Conservation (phyloP, 2,888 invertebrate genomes). For the Cenopis cana region DNA sequence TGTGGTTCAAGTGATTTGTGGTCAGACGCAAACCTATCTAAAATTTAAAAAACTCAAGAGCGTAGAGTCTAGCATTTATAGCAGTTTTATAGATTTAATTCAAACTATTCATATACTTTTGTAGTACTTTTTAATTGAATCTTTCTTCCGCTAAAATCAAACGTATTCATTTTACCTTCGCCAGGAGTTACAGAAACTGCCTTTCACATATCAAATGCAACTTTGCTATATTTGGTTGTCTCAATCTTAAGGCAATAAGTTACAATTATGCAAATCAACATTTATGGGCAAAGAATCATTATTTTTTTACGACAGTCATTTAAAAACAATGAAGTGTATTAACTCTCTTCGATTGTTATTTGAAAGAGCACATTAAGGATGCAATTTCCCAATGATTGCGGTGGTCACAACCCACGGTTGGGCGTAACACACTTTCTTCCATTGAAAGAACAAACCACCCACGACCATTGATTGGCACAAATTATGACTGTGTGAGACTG, state of each 20-base stretch:
- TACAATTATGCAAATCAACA: conserved; percentile 7
- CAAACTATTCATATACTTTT: too few species aligned
- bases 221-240: not conserved
- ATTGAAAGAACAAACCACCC: conserved; percentile 75
- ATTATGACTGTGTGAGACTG: conserved; percentile 43
- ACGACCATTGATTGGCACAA: conserved; percentile 73
- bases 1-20: too few species aligned
- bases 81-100: too few species aligned
- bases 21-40: too few species aligned
- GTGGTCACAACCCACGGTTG: conserved; percentile 51
- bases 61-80: too few species aligned
- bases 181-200: not conserved
- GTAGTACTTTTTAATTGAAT: too few species aligned
- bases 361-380: conserved; percentile 52
- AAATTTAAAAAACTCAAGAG: too few species aligned
- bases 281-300: not conserved
- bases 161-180: too few species aligned
- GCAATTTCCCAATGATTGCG: conserved; percentile 59
- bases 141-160: too few species aligned
- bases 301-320: conserved; percentile 8
- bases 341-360: conserved; percentile 32
- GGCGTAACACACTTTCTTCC: conserved; percentile 72
- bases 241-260: too few species aligned
- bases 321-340: conserved; percentile 12
- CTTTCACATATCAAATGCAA: not conserved